Conservation (phyloP, 2,113 vertebrate species). For the Myiopsitta monachus region DNA sequence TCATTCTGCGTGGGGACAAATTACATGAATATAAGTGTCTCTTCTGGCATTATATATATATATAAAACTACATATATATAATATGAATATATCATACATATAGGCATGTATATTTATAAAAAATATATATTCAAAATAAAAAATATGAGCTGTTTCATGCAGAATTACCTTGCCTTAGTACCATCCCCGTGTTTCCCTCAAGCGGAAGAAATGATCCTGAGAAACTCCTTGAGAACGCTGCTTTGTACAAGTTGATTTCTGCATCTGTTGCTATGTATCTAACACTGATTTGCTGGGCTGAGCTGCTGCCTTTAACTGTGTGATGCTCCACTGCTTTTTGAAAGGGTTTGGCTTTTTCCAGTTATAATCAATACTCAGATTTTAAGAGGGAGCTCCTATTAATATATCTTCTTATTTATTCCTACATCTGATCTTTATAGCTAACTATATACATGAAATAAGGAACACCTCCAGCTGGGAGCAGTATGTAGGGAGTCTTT, state of each 20-base stretch:
- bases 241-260: not conserved
- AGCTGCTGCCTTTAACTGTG: not conserved
- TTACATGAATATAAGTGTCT: not conserved
- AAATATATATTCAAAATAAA: not conserved
- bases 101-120: too few species aligned
- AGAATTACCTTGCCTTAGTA: not conserved
- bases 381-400: conserved; percentile 22
- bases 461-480: conserved; percentile 37
- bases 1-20: not conserved
- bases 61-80: not conserved
- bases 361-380: not conserved
- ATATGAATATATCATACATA: not conserved
- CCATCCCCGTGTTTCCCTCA: not conserved
- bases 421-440: conserved; percentile 16
- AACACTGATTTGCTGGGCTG: not conserved
- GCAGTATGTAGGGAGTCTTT: conserved; percentile 12
- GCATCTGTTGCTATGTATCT: not conserved
- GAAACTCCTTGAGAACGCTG: not conserved
- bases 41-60: not conserved
- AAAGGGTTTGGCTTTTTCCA: conserved; percentile 10
- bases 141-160: not conserved
- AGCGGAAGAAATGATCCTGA: not conserved
- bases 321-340: not conserved
- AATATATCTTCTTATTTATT: conserved; percentile 35
- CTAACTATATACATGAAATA: conserved; percentile 26